Percentiles rank a stretch among this genome's conserved stretches.
These are phyloP conservation scores for Tachuris rubrigastra DNA, from an alignment of 2,113 vertebrate genomes.

Conservation along the genomic window DNA sequence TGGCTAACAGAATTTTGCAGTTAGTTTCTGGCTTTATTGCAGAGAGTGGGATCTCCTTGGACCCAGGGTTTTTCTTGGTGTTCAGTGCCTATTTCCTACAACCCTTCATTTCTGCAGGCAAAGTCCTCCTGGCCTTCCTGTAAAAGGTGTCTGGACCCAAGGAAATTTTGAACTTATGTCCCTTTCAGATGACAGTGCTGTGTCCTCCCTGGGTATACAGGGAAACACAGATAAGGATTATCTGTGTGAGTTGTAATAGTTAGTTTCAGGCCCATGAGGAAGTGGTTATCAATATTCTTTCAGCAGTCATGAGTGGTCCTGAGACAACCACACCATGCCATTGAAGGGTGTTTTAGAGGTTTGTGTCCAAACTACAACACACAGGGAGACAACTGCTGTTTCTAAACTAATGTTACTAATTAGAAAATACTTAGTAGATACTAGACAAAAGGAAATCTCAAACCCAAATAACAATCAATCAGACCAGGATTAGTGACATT, in stretches of 20 bases:
- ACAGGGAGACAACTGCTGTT: background rate
- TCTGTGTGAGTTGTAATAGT: slow-evolving; percentile 42
- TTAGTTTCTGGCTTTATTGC: background rate
- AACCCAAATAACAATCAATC: background rate
- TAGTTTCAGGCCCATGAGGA: slow-evolving; percentile 18
- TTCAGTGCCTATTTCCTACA: background rate
- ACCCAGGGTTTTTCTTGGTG: background rate
- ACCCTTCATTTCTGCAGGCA: background rate
- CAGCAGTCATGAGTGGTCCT: slow-evolving; percentile 11
- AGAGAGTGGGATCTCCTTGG: background rate
- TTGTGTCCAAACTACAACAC: slow-evolving; percentile 6
- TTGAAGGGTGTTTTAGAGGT: background rate
- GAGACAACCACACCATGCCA: background rate
- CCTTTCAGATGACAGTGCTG: background rate
- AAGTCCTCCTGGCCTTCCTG: background rate
- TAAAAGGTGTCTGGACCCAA: background rate
- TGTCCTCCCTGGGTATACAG: background rate
- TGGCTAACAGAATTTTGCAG: background rate
- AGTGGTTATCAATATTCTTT: slow-evolving; percentile 10
- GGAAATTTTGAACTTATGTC: background rate
- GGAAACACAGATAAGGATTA: slow-evolving; percentile 23
- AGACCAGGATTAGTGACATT: background rate
- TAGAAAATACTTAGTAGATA: slow-evolving; percentile 36
- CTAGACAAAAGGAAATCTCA: slow-evolving; percentile 27
- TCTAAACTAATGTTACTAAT: background rate